phyloP scores from a whole-genome alignment of 2,888 invertebrate species.

The Drosophila ustulata region DNA sequence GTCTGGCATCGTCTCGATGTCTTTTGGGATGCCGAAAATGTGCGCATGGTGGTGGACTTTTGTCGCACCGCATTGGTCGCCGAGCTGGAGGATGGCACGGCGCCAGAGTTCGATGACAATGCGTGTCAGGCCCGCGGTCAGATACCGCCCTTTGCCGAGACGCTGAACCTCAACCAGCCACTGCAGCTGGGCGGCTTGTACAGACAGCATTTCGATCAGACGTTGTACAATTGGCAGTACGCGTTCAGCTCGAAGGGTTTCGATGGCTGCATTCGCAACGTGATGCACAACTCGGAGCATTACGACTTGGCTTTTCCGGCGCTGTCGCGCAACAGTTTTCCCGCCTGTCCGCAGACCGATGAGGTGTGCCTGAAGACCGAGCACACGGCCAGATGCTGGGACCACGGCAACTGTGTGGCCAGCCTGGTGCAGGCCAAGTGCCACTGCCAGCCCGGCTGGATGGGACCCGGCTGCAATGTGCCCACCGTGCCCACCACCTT shows the following conservation, averaged over 20 bases:
- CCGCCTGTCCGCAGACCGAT: conserved; percentile 97
- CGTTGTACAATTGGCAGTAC: conserved; percentile 94
- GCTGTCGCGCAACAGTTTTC: conserved; percentile 92
- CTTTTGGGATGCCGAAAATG: conserved; percentile 97
- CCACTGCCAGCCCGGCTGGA: conserved; percentile 97
- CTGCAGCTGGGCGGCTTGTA: conserved; percentile 97
- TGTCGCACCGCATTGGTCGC: conserved; percentile 95
- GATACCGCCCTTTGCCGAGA: conserved; percentile 97
- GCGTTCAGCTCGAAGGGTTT: conserved; percentile 96
- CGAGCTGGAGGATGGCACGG: conserved; percentile 94
- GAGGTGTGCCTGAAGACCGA: conserved; percentile 95
- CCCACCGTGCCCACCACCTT: conserved; percentile 96
- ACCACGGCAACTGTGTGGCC: conserved; percentile 96
- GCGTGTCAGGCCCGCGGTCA: conserved; percentile 95
- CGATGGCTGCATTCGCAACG: conserved; percentile 97
- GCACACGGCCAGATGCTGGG: conserved; percentile 93
- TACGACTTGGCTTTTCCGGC: conserved; percentile 98
- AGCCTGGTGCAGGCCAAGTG: conserved; percentile 95
- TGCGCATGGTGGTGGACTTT: conserved; percentile 95
- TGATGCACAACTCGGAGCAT: conserved; percentile 96
- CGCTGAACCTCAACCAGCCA: conserved; percentile 96
- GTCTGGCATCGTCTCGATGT: conserved; percentile 98
- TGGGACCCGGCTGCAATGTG: conserved; percentile 93
- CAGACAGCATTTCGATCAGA: conserved; percentile 94
- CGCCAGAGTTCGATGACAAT: conserved; percentile 94